Evolutionary conservation across 2,113 vertebrate genomes (phyloP).

Genomic region (Cettia cetti): DNA sequence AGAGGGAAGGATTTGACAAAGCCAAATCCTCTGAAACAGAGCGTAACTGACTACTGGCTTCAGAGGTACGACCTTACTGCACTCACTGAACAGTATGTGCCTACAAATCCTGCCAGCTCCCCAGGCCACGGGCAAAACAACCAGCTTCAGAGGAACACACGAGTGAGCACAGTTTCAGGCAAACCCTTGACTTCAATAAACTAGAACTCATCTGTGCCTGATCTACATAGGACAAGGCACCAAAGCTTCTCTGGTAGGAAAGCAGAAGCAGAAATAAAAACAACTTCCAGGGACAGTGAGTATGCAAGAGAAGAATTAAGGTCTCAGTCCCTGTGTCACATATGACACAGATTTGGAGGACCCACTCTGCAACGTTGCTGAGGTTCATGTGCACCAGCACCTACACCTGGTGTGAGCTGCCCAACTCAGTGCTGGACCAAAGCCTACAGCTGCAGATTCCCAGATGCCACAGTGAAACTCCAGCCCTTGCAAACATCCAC

Average conservation of each 20-base stretch:
- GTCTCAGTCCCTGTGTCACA: background rate
- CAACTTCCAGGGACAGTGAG: background rate
- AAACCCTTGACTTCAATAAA: background rate
- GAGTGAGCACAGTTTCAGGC: background rate
- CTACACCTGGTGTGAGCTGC: accelerated
- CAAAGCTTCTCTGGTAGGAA: background rate
- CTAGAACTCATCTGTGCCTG: background rate
- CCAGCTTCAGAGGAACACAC: background rate
- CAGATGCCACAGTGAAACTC: background rate
- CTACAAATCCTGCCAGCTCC: background rate
- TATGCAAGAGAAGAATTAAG: background rate
- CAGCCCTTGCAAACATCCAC: background rate
- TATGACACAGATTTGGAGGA: background rate
- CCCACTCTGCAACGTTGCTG: accelerated
- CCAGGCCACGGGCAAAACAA: background rate
- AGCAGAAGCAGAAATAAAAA: background rate
- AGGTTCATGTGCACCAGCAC: accelerated
- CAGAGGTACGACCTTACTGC: background rate
- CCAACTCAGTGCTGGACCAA: background rate
- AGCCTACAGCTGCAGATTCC: background rate
- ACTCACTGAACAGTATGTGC: background rate
- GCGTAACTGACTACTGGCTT: background rate
- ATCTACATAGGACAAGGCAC: background rate
- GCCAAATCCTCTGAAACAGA: background rate
- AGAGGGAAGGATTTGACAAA: background rate